Percentiles rank a stretch among this genome's conserved stretches.
These are phyloP conservation scores for Ochropacha duplaris DNA, from an alignment of 2,888 invertebrate species.

Conservation along the genomic window DNA sequence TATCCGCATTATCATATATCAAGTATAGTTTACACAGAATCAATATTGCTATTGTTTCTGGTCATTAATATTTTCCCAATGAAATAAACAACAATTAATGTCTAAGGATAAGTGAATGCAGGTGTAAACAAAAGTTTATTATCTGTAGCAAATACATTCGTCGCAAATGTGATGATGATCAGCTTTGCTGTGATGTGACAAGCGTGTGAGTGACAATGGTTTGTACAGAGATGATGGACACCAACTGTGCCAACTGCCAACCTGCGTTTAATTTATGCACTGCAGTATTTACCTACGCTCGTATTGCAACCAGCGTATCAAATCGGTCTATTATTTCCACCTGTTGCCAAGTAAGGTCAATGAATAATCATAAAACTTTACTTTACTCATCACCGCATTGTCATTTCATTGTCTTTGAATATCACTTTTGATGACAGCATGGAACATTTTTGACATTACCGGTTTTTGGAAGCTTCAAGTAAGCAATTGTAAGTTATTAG, in stretches of 20 bases:
- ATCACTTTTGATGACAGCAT: background rate
- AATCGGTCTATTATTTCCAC: background rate
- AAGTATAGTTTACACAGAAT: background rate
- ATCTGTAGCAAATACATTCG: constrained; percentile 10
- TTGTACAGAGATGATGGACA: background rate
- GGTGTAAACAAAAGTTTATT: constrained; percentile 20
- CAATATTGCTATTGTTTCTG: background rate
- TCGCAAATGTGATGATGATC: constrained; percentile 26
- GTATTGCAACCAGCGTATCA: background rate
- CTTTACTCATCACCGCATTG: background rate
- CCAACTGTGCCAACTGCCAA: background rate
- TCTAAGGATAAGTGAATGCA: background rate
- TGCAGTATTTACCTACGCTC: too few species aligned
- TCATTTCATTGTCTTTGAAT: background rate
- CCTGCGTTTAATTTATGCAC: too few species aligned
- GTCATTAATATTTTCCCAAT: background rate
- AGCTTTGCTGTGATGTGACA: constrained; percentile 30
- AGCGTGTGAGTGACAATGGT: constrained; percentile 31
- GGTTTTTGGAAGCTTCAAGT: background rate
- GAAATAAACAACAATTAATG: constrained; percentile 6
- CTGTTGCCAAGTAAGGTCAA: background rate
- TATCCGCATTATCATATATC: too few species aligned
- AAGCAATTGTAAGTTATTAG: too few species aligned
- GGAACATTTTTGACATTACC: too few species aligned
- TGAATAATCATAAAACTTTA: background rate